Evolutionary conservation across 2,113 vertebrate genomes (phyloP), one percentile per base, ranked within the genome.

Genomic region (Peromyscus polionotus): DNA sequence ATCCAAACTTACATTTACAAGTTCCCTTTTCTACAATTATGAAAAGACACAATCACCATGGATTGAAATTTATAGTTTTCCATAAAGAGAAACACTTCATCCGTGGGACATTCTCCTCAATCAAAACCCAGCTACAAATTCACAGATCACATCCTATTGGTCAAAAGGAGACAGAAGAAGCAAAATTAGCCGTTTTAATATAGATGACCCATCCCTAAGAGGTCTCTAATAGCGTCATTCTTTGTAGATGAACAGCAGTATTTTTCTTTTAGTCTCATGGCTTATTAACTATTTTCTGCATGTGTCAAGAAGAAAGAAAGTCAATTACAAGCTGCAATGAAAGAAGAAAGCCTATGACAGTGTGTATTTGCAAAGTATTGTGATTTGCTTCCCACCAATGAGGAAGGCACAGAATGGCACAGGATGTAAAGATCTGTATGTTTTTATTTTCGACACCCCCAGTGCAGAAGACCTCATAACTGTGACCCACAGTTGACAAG

Each of bases 61-160:
- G 42, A 12, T 92, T 68, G 28, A 91, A 59, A 86, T 54, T 76
- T 94, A 73, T 11, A 65, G 73, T 81, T 86, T 97, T 79, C n/a
- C 54, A 65, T 17, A 76, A 59, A 79, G 73, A 88, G 95, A 86
- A 96, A 22, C 16, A 39, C 12, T 77, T 10, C 36, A 31, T n/a
- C 16, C 76, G 85, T 2, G 61, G 31, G 86, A 59, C 7, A 31
- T 65, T 19, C 1, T 68, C 9, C 26, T 17, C 59, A 94, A 72
- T 73, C 42, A 97, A 94, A 93, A 68, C 70, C 17, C 48, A 94
- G 65, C 39, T 92, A 88, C 28, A 87, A 80, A 83, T 14, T 4
- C 39, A 76, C 42, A 65, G 72, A 95, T 88, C 13, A n/a, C 77
- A 72, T 61, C 95, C 39, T 22, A 20, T 42, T 87, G 65, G 65